Conservation (phyloP, 30 jellyfish, hydroid and myxozoan species). For the Aurelia aurita complex sp. Pacific region DNA sequence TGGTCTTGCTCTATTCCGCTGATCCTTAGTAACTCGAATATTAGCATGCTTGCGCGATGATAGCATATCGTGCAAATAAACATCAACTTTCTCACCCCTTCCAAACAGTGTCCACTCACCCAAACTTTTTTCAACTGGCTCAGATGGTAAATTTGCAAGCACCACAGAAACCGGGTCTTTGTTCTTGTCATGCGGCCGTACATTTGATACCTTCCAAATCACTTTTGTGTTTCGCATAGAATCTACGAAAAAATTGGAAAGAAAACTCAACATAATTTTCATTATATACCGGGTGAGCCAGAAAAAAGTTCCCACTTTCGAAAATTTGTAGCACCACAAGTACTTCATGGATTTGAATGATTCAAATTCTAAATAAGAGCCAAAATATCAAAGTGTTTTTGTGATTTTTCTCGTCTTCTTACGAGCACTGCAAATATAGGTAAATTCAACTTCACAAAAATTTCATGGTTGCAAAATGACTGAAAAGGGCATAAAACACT, state of each 20-base stretch:
- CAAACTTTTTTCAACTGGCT: background rate
- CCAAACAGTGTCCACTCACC: slow-evolving; percentile 54
- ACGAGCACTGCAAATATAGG: too few relatives aligned
- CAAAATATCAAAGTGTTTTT: too few relatives aligned
- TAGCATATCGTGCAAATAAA: slow-evolving; percentile 47
- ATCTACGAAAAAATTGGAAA: background rate
- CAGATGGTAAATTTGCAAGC: slow-evolving; percentile 32
- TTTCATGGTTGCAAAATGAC: too few relatives aligned
- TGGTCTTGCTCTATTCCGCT: background rate
- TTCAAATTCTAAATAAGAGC: too few relatives aligned
- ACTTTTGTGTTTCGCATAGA: slow-evolving; percentile 12
- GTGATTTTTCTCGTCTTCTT: too few relatives aligned
- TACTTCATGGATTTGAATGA: too few relatives aligned
- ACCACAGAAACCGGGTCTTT: slow-evolving; percentile 25
- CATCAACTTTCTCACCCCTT: slow-evolving; percentile 66
- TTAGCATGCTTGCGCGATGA: slow-evolving; percentile 53
- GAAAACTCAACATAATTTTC: too few relatives aligned
- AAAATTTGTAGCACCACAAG: too few relatives aligned
- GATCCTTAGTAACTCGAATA: slow-evolving; percentile 11
- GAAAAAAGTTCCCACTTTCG: too few relatives aligned
- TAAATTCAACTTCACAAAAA: too few relatives aligned
- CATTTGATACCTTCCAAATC: slow-evolving; percentile 29
- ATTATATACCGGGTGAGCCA: too few relatives aligned
- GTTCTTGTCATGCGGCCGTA: slow-evolving; percentile 34
- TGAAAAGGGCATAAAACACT: too few relatives aligned